Evolutionary conservation across 2,888 invertebrate genomes (phyloP).

Genomic region (Plebejus anna): DNA sequence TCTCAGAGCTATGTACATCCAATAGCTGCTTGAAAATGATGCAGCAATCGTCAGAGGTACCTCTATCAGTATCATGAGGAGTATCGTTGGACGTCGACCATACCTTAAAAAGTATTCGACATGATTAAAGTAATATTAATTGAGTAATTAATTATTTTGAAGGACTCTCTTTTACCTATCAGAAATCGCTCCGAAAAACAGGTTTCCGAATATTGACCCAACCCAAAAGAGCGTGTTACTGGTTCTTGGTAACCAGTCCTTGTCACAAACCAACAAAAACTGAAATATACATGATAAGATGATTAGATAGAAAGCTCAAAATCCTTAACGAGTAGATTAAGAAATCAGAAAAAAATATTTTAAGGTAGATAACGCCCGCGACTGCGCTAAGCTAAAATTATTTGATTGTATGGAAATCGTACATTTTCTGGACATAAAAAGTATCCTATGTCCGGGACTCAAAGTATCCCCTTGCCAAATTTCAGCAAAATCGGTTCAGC

Average conservation of each 20-base stretch:
- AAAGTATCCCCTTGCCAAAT: too few relatives aligned
- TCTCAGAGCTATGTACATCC: constrained; percentile 79
- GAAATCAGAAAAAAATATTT: too few relatives aligned
- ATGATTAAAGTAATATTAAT: not conserved
- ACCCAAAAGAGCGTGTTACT: constrained; percentile 84
- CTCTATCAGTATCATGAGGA: constrained; percentile 81
- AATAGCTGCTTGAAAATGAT: constrained; percentile 81
- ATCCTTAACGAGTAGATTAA: not conserved
- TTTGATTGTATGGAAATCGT: too few relatives aligned
- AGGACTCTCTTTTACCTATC: constrained; percentile 69
- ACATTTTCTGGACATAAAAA: too few relatives aligned
- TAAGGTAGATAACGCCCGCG: too few relatives aligned
- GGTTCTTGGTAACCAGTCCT: constrained; percentile 81
- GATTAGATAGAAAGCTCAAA: not conserved
- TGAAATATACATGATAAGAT: constrained; percentile 47
- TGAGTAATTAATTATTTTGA: constrained; percentile 1
- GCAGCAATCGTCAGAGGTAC: constrained; percentile 81
- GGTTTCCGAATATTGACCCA: constrained; percentile 83
- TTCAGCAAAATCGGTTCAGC: too few relatives aligned
- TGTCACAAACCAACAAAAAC: constrained; percentile 83
- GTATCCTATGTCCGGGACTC: too few relatives aligned
- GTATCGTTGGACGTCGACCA: constrained; percentile 81
- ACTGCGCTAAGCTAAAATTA: too few relatives aligned
- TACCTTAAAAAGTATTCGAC: constrained; percentile 62
- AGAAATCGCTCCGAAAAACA: constrained; percentile 84